Evolutionary conservation across 1,140 invertebrate species (phyloP).

Genomic region (Heliconius eleuchia): DNA sequence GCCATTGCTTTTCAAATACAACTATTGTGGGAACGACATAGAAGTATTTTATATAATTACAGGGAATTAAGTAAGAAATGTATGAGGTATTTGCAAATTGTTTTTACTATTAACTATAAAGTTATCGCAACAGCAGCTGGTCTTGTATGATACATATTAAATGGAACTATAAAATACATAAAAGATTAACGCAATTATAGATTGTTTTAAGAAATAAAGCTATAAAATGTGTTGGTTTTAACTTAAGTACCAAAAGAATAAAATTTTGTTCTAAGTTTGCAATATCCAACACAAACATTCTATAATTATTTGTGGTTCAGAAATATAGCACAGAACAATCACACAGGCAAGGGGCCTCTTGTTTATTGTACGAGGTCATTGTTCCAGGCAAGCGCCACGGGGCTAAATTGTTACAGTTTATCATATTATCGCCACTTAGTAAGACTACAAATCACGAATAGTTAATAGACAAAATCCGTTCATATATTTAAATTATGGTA

Average conservation of each 20-base stretch:
- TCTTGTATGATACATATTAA: not conserved
- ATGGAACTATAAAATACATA: not conserved
- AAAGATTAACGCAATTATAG: not conserved
- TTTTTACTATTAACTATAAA: not conserved
- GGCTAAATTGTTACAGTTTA: constrained; percentile 66
- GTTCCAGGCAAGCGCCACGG: constrained; percentile 60
- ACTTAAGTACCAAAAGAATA: not conserved
- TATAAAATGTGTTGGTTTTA: not conserved
- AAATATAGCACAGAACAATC: constrained; percentile 43
- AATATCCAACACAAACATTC: not conserved
- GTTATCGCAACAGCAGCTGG: not conserved
- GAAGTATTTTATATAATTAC: constrained; percentile 30
- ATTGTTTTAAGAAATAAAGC: not conserved
- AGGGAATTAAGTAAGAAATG: constrained; percentile 8
- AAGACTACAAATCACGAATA: constrained; percentile 23
- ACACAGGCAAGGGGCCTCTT: constrained; percentile 55
- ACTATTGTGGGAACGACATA: constrained; percentile 36
- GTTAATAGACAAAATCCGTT: constrained; percentile 35
- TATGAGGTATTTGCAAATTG: not conserved
- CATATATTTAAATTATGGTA: not conserved
- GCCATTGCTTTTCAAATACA: constrained; percentile 38
- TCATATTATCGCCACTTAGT: constrained; percentile 50
- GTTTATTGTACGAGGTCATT: constrained; percentile 71
- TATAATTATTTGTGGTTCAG: constrained; percentile 31
- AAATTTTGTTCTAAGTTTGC: not conserved